Base-by-base conservation (phyloP, 2,888 invertebrate genomes). In the Pristionchus entomophagus region DNA sequence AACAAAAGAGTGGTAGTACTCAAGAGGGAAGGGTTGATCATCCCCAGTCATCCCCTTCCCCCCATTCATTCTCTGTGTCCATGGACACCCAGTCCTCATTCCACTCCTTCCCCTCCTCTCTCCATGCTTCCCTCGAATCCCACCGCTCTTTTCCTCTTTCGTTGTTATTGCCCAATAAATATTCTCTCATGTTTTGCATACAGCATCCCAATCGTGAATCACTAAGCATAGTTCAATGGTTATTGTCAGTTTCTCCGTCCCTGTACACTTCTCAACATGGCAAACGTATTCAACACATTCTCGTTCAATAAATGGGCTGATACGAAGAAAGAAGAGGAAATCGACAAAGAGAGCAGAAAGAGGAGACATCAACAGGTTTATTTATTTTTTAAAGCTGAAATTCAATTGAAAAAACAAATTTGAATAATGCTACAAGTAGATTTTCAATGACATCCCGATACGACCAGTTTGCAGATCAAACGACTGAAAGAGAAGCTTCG, bases 261-360 rank as follows among this genome's bases (percentile, higher is more conserved):
- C 26, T 32, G 14, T 5, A 17, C 14, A 12, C 26, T 38, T 17
- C 35, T 53, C 35, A 19, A 22, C 35, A 85, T 85, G 85, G 88
- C 90, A 12, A 91, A 91, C 87, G 90, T 91, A 49, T 91, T 91
- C 89, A 91, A 91, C 85, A 89, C 90, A 80, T 91, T 91, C 87
- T 88, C 88, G 73, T 91, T 91, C 86, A 90, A 90, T 84, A 91
- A 91, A 87, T 91, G 90, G 90, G 90, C 90, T 32, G 90, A 89
- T 77, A 87, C 87, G 53, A 91, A 90, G 86, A 88, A 89, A 35
- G 90, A 91, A 85, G 90, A 91, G 81, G 90, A 91, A 80, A 88
- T 91, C 86, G 90, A 90, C 84, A 90, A 91, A 86, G 90, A 91
- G 53, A 88, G 88, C 77, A 87, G 87, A 53, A 84, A 88, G 49